phyloP scores from a whole-genome alignment of 2,797 vertebrate species.

The Gallinago solitaria region DNA sequence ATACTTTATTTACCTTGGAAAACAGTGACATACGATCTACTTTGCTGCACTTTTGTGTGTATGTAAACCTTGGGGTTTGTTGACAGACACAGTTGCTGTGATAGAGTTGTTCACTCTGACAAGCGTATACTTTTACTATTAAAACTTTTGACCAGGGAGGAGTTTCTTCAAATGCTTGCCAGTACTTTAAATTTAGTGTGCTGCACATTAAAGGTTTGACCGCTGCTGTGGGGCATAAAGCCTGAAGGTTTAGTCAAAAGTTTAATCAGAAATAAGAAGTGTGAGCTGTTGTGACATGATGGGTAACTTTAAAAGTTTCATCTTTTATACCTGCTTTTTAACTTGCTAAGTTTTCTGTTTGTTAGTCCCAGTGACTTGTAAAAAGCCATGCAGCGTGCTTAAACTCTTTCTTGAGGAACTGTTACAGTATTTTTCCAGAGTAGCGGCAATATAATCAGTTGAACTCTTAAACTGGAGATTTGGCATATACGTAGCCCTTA shows the following conservation, averaged over 20 bases:
- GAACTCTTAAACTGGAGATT: conserved; percentile 42
- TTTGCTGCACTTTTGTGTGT: not conserved
- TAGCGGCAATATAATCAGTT: not conserved
- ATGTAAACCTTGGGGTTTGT: not conserved
- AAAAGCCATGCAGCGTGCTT: not conserved
- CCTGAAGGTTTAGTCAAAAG: not conserved
- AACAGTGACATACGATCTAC: not conserved
- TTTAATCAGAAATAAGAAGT: not conserved
- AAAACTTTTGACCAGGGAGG: not conserved
- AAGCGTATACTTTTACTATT: not conserved
- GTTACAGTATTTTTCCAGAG: conserved; percentile 48
- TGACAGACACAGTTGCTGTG: not conserved
- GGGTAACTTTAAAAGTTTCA: not conserved
- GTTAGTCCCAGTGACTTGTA: not conserved
- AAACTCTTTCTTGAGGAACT: not conserved
- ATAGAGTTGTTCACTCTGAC: not conserved
- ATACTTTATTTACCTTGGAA: not conserved
- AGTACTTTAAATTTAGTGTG: not conserved
- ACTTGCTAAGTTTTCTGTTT: not conserved
- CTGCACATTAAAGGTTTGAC: not conserved
- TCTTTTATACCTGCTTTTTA: not conserved
- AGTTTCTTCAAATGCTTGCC: not conserved
- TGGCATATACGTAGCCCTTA: not conserved
- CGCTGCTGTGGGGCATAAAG: not conserved
- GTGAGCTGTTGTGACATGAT: not conserved